Evolutionary conservation across 2,113 vertebrate species (phyloP).

Genomic region (Callocephalon fimbriatum): DNA sequence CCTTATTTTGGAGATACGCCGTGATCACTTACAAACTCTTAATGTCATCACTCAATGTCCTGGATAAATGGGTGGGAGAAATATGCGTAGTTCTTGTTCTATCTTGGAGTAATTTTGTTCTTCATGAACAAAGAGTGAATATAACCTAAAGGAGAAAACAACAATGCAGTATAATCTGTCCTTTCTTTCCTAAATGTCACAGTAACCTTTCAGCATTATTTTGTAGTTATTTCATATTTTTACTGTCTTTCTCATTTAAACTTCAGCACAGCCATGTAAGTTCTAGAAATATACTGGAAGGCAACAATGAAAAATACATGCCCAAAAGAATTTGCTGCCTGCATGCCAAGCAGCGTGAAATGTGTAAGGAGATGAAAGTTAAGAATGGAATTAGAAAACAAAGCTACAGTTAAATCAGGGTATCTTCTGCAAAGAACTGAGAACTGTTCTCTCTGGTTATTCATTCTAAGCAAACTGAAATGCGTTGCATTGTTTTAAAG

Average conservation of each 20-base stretch:
- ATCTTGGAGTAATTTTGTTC: background rate
- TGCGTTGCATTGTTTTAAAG: background rate
- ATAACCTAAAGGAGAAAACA: background rate
- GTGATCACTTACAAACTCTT: background rate
- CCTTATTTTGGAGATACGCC: background rate
- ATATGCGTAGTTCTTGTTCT: background rate
- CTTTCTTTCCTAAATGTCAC: background rate
- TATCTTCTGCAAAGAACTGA: background rate
- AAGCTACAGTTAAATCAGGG: background rate
- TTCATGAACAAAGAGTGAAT: background rate
- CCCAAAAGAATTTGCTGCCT: background rate
- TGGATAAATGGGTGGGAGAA: background rate
- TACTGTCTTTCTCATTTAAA: background rate
- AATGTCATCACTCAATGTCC: background rate
- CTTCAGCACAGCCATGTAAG: background rate
- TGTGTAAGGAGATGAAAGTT: background rate
- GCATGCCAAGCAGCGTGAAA: background rate
- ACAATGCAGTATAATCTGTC: background rate
- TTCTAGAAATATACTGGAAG: background rate
- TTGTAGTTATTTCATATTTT: background rate
- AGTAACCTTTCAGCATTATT: background rate
- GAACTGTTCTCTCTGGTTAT: background rate
- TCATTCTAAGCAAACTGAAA: background rate
- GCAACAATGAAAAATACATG: background rate
- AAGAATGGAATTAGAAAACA: background rate